Percentiles rank a stretch among this genome's conserved stretches.
Evolutionary conservation across 2,113 vertebrate species (phyloP).

Genomic region (Lepus timidus): DNA sequence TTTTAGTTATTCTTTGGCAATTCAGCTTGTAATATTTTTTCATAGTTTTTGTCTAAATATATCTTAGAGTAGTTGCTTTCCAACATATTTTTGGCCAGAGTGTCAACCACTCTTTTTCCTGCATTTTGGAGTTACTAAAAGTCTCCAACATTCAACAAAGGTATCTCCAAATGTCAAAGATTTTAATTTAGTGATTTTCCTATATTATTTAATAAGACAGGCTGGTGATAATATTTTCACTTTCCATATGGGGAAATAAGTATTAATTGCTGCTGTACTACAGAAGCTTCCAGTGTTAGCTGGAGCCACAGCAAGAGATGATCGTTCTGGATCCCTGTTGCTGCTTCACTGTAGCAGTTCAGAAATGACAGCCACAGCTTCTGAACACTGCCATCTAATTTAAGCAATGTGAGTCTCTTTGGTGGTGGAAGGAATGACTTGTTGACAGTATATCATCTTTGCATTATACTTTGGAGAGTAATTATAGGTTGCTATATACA

Average conservation of each 20-base stretch:
- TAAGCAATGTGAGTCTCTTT: constrained; percentile 70
- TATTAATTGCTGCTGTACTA: constrained; percentile 15
- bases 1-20: constrained; percentile 15
- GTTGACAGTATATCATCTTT: constrained; percentile 73
- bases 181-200: background rate
- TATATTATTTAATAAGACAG: constrained; percentile 40
- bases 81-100: constrained; percentile 51
- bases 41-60: constrained; percentile 46
- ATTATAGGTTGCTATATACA: constrained; percentile 71
- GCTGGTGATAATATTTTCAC: constrained; percentile 62
- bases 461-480: constrained; percentile 64
- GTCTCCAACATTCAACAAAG: background rate
- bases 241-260: constrained; percentile 42
- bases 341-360: background rate
- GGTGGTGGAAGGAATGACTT: constrained; percentile 38
- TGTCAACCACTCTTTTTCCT: constrained; percentile 12
- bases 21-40: constrained; percentile 36
- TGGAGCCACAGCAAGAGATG: constrained; percentile 1
- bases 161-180: constrained; percentile 17
- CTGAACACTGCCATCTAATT: constrained; percentile 42
- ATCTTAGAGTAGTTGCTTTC: constrained; percentile 36
- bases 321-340: background rate
- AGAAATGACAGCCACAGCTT: constrained; percentile 59
- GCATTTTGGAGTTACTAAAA: constrained; percentile 57
- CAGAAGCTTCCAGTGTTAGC: background rate